A percentile compares a stretch with the other conserved stretches of the same genome.
phyloP scores from a whole-genome alignment of 2,888 invertebrate genomes.

The Xestia ashworthii region DNA sequence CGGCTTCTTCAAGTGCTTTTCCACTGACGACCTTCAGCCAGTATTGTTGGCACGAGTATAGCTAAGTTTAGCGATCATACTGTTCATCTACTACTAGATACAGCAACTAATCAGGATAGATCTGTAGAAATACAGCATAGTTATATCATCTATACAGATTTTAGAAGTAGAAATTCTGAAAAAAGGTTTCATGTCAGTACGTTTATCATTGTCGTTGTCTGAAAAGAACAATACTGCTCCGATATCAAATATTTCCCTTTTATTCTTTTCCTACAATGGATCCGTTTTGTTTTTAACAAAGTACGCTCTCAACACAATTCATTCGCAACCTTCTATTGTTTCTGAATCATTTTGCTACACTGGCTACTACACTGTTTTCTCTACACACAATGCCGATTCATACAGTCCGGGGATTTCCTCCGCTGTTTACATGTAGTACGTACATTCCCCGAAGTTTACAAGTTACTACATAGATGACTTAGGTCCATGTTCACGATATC shows the following conservation, averaged over 20 bases:
- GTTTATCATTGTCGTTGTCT: constrained; percentile 1
- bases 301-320: neutral
- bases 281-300: constrained; percentile 45
- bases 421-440: constrained; percentile 8
- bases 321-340: constrained; percentile 46
- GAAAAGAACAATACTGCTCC: constrained; percentile 21
- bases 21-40: constrained; percentile 37
- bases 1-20: constrained; percentile 48
- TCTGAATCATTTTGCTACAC: constrained; percentile 26
- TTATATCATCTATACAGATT: no score
- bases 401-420: constrained; percentile 23
- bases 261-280: constrained; percentile 25
- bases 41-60: constrained; percentile 48
- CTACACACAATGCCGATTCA: constrained; percentile 25
- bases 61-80: neutral
- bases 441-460: constrained; percentile 18
- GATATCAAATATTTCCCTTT: constrained; percentile 29
- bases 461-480: constrained; percentile 15
- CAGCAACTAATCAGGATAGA: constrained; percentile 18
- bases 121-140: no score
- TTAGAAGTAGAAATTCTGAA: constrained; percentile 1
- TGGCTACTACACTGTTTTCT: constrained; percentile 14
- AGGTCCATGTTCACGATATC: no score
- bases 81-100: constrained; percentile 1
- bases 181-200: constrained; percentile 11